Percentiles rank a stretch among this genome's conserved stretches.
Evolutionary conservation across 2,113 vertebrate genomes (phyloP).

Genomic region (Gasterosteus nipponicus): DNA sequence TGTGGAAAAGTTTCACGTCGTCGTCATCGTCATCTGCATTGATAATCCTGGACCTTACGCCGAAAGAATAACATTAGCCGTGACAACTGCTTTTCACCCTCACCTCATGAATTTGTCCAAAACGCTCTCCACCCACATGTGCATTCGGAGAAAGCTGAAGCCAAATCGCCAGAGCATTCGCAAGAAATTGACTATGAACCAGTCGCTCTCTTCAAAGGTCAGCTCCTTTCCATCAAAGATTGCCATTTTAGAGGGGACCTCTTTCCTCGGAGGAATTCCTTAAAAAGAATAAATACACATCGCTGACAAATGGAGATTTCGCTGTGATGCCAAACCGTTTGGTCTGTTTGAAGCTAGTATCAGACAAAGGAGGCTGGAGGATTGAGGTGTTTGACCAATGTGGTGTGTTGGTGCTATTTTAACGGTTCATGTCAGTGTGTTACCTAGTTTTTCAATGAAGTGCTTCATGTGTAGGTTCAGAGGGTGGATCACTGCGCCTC

Average conservation of each 20-base stretch:
- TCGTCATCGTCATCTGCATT: background rate
- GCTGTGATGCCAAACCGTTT: background rate
- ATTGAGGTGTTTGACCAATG: background rate
- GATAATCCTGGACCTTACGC: background rate
- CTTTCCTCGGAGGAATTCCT: slow-evolving; percentile 81
- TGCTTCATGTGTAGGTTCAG: slow-evolving; percentile 96
- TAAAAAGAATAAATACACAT: background rate
- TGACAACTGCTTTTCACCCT: slow-evolving; percentile 7
- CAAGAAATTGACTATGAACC: slow-evolving; percentile 88
- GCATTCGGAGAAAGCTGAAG: slow-evolving; percentile 88
- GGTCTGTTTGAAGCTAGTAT: background rate
- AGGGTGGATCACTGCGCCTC: slow-evolving; percentile 88
- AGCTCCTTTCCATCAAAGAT: slow-evolving; percentile 91
- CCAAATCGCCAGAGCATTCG: slow-evolving; percentile 91
- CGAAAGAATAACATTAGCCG: background rate
- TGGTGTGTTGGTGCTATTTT: background rate
- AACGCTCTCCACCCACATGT: slow-evolving; percentile 93
- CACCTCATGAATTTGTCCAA: slow-evolving; percentile 97
- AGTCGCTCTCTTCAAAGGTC: slow-evolving; percentile 91
- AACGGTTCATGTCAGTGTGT: background rate
- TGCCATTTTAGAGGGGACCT: slow-evolving; percentile 73
- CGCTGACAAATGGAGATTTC: too few species aligned
- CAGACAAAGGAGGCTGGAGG: background rate
- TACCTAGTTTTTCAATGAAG: slow-evolving; percentile 91
- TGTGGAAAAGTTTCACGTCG: background rate